phyloP scores from a whole-genome alignment of 2,113 vertebrate species.

The Ceuthmochares aereus region DNA sequence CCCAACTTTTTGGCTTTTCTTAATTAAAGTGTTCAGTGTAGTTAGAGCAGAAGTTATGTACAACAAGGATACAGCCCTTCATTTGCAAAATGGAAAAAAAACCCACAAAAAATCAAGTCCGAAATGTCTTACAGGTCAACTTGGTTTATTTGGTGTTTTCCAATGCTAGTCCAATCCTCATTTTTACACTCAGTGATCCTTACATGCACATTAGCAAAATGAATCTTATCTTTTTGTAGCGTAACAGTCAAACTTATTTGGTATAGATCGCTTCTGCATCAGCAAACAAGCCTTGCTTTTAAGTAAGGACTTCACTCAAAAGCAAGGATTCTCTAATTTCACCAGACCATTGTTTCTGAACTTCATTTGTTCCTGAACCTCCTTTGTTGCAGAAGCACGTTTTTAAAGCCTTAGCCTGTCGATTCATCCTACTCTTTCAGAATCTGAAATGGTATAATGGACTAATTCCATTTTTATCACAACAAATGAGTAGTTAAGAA shows the following conservation, averaged over 20 bases:
- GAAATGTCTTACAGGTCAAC: neutral
- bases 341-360: neutral
- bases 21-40: neutral
- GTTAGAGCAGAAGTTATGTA: neutral
- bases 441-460: neutral
- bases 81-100: neutral
- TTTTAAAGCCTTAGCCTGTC: neutral
- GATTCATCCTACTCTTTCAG: neutral
- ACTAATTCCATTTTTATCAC: neutral
- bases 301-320: neutral
- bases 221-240: neutral
- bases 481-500: neutral
- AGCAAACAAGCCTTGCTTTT: neutral
- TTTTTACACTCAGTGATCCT: neutral
- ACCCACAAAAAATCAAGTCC: neutral
- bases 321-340: neutral
- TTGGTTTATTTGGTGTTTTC: conserved; percentile 60
- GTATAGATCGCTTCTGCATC: neutral
- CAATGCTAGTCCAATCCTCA: neutral
- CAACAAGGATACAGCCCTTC: neutral
- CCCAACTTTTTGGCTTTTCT: neutral
- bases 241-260: neutral
- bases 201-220: conserved; percentile 26
- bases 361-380: neutral
- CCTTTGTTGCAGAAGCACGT: neutral